Evolutionary conservation across 2,888 invertebrate species (phyloP).

Genomic region (Drosophila maculinotata): DNA sequence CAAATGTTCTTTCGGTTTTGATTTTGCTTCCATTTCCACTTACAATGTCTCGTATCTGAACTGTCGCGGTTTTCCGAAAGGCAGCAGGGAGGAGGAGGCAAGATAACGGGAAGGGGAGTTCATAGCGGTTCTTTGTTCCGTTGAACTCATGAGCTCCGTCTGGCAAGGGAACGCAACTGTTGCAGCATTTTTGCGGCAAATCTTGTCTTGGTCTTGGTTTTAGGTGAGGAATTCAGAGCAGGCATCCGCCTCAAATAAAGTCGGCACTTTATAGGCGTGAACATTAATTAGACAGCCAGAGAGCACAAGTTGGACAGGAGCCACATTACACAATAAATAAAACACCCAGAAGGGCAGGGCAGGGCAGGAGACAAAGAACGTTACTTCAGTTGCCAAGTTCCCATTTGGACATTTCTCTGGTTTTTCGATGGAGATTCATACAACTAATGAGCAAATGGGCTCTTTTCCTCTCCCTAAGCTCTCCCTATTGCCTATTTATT

Average conservation of each 20-base stretch:
- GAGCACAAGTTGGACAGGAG: conserved; percentile 48
- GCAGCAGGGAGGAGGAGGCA: not conserved
- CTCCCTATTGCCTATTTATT: not conserved
- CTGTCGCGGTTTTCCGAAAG: conserved; percentile 52
- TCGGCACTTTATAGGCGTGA: conserved; percentile 69
- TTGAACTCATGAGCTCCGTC: conserved; percentile 59
- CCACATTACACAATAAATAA: conserved; percentile 61
- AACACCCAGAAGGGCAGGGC: conserved; percentile 35
- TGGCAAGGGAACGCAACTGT: conserved; percentile 24
- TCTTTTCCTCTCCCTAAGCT: conserved; percentile 16
- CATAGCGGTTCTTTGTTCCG: conserved; percentile 72
- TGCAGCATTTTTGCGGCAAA: conserved; percentile 56
- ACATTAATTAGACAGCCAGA: conserved; percentile 72
- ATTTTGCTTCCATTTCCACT: conserved; percentile 58
- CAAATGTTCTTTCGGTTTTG: conserved; percentile 75
- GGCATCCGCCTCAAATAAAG: conserved; percentile 72
- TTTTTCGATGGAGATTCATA: conserved; percentile 28
- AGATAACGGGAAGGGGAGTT: conserved; percentile 4
- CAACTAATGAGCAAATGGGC: conserved; percentile 68
- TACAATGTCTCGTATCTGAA: conserved; percentile 33
- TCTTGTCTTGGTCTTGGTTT: conserved; percentile 38
- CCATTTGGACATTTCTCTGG: conserved; percentile 20
- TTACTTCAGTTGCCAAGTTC: conserved; percentile 5
- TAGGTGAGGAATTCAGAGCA: conserved; percentile 49
- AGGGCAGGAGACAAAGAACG: conserved; percentile 8